phyloP scores from a whole-genome alignment of 2,888 invertebrate genomes.

The Acanthacorydalis orientalis region DNA sequence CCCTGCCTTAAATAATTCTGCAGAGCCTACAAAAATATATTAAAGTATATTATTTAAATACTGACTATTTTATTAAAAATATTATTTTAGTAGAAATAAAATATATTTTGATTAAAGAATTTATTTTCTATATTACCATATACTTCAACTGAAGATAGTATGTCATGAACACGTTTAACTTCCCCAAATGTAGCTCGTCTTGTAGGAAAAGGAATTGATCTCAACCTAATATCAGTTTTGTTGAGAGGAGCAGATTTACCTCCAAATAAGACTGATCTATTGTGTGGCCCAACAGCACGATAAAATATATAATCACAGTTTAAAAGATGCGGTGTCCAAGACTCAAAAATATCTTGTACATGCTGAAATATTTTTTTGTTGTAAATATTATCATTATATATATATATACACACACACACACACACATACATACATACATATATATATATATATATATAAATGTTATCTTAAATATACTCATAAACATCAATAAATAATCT shows the following conservation, averaged over 20 bases:
- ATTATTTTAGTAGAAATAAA: no score
- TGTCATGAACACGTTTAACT: constrained; percentile 53
- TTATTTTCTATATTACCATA: constrained; percentile 36
- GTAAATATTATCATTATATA: not conserved
- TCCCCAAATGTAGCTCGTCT: constrained; percentile 66
- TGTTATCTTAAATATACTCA: no score
- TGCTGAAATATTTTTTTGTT: constrained; percentile 35
- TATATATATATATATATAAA: no score
- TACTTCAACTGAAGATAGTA: constrained; percentile 45
- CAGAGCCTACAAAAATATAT: not conserved
- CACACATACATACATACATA: no score
- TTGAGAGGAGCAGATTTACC: constrained; percentile 53
- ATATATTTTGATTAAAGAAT: constrained; percentile 1
- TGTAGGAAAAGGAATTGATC: constrained; percentile 67
- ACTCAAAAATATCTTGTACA: constrained; percentile 48
- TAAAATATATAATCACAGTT: constrained; percentile 57
- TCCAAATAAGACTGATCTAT: constrained; percentile 54
- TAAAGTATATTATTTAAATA: not conserved
- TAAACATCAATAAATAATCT: no score
- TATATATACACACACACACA: not conserved
- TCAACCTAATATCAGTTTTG: constrained; percentile 41
- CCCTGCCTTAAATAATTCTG: not conserved
- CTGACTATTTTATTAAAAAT: not conserved
- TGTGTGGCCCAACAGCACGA: constrained; percentile 55
- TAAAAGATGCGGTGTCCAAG: constrained; percentile 49